Base-by-base conservation (phyloP, 2,888 invertebrate species). In the Gandaritis pyraliata region DNA sequence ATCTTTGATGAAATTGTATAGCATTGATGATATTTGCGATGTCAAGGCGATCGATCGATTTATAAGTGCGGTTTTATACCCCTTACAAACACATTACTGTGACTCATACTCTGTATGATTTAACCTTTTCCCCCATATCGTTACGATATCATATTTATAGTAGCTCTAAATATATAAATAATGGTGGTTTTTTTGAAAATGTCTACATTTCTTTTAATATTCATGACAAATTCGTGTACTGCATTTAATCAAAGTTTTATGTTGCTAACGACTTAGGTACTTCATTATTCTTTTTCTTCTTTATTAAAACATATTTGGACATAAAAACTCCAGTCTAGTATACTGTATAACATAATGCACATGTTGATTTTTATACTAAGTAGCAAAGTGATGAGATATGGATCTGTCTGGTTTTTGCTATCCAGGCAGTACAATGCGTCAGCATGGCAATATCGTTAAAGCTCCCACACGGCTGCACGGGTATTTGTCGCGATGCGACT, bases 91-190 rank as follows among this genome's bases (percentile, higher is more conserved):
- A 47, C 38, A 52, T 36, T 51, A 38, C 43, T 12, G 15, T 36
- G 50, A 55, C 50, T 60, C 50, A 46, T 50, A 43, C 16, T 43
- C 43, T 16, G 23, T 58, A 12, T 38, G 38, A 38, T 46, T 52
- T 18, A 16, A 36, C 7, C 43, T 36, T 51, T 46, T 30, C 58
- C 47, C n/a, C 39, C 30, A 30, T 12, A 16, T 58, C 10, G 6
- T 39, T 48, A 18, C 6, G 18, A 12, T 12, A 51, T 45, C 13
- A 33, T 23, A 23, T 15, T 15, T 36, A 50, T 50, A 36, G 13
- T 10, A 30, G 10, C 7, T 12, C 12, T 15, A 43, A 16, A 41
- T 13, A 39, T 39, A n/a, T n/a, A 39, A 39, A 39, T n/a, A 1
- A 12, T 39, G n/a, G n/a, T 13, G n/a, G 38, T n/a, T 39, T 13